Evolutionary conservation across 2,888 invertebrate species (phyloP).

Genomic region (Phania funesta): DNA sequence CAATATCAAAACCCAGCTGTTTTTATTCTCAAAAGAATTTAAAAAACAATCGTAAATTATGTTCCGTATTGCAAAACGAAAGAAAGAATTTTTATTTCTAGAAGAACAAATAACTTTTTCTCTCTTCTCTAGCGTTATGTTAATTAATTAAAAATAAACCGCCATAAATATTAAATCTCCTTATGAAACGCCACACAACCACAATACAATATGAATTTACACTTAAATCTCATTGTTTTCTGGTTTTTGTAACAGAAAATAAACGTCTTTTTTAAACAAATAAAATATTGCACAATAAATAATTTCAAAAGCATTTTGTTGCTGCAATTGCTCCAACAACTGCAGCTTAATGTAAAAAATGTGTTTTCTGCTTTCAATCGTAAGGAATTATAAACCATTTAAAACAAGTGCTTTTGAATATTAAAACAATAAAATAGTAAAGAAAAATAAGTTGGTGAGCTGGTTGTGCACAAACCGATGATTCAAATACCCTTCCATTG

Average conservation of each 20-base stretch:
- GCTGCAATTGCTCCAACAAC: constrained; percentile 16
- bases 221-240: constrained; percentile 18
- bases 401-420: constrained; percentile 26
- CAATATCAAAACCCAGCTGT: neutral
- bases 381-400: constrained; percentile 45
- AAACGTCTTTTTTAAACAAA: constrained; percentile 10
- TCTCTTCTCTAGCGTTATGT: constrained; percentile 23
- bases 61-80: neutral
- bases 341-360: constrained; percentile 39
- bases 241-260: neutral
- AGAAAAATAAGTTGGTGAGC: no score
- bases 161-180: constrained; percentile 48
- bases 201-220: constrained; percentile 33
- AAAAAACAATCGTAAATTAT: constrained; percentile 7
- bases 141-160: constrained; percentile 50
- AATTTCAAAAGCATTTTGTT: constrained; percentile 33
- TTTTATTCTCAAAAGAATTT: neutral
- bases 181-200: constrained; percentile 31
- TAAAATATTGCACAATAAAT: constrained; percentile 47
- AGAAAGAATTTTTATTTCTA: neutral
- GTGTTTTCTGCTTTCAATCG: constrained; percentile 38
- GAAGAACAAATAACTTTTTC: constrained; percentile 4
- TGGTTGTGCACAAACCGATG: no score
- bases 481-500: no score
- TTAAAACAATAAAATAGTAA: constrained; percentile 4